Conservation (phyloP, 2,113 vertebrate species). For the Sylvilagus bachmani region DNA sequence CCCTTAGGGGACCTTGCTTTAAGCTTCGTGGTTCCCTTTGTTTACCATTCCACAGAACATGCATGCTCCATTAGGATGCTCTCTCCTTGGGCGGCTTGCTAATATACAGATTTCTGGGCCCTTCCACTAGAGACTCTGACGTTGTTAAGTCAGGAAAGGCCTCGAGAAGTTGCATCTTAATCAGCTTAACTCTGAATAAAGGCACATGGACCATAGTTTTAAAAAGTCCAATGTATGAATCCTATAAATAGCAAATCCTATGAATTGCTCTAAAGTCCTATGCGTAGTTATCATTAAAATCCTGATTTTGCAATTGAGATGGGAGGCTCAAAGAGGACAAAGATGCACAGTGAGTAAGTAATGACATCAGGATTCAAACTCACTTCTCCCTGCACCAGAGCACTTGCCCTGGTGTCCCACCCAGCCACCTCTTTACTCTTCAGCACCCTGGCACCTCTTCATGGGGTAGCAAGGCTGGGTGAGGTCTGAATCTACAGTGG, state of each 20-base stretch:
- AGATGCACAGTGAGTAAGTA: not conserved
- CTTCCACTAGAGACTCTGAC: not conserved
- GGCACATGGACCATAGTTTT: not conserved
- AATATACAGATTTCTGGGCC: not conserved
- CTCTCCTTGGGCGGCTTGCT: not conserved
- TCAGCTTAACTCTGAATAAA: not conserved
- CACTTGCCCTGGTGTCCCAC: not conserved
- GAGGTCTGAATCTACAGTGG: not conserved
- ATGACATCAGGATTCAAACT: not conserved
- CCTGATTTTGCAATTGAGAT: not conserved
- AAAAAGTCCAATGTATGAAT: not conserved
- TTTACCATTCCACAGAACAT: not conserved
- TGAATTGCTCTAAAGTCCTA: not conserved
- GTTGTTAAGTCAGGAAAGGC: not conserved
- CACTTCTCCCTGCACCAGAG: not conserved
- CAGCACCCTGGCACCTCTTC: not conserved
- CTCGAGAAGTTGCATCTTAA: not conserved
- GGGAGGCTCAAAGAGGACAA: not conserved
- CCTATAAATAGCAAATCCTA: not conserved
- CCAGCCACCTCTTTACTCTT: accelerated
- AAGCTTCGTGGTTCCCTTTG: not conserved
- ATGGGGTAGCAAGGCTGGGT: not conserved
- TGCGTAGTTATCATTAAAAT: not conserved
- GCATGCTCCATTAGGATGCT: not conserved
- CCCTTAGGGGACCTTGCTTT: not conserved